These are phyloP conservation scores for Leptothorax acervorum DNA, from an alignment of 2,888 invertebrate genomes.

Conservation along the genomic window DNA sequence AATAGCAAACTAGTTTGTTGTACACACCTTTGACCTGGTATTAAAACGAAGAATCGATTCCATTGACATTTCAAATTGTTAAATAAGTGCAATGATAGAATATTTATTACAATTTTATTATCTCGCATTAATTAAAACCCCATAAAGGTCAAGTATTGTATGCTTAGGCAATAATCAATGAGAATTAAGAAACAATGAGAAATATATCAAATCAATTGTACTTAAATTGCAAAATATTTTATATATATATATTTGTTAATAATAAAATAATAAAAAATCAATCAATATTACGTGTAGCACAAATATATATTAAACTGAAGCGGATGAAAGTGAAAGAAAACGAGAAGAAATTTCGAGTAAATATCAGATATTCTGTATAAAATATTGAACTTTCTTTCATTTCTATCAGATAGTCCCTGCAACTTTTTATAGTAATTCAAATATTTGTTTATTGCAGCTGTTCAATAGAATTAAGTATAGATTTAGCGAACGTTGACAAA, in stretches of 20 bases:
- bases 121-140: not conserved
- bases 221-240: not conserved
- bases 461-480: not conserved
- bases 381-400: not conserved
- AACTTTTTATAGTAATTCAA: no score
- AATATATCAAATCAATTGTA: not conserved
- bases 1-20: not conserved
- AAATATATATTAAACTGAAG: not conserved
- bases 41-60: not conserved
- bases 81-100: not conserved
- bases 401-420: not conserved
- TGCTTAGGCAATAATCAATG: not conserved
- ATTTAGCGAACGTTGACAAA: conserved; percentile 16
- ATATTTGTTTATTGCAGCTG: not conserved
- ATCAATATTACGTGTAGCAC: not conserved
- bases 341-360: not conserved
- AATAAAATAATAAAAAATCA: not conserved
- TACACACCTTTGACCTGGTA: not conserved
- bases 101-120: not conserved
- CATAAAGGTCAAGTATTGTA: not conserved
- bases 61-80: not conserved
- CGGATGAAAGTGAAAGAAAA: not conserved
- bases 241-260: not conserved
- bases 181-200: not conserved
- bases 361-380: not conserved